Evolutionary conservation across 1,140 invertebrate species (phyloP).

Genomic region (Halotydeus destructor): DNA sequence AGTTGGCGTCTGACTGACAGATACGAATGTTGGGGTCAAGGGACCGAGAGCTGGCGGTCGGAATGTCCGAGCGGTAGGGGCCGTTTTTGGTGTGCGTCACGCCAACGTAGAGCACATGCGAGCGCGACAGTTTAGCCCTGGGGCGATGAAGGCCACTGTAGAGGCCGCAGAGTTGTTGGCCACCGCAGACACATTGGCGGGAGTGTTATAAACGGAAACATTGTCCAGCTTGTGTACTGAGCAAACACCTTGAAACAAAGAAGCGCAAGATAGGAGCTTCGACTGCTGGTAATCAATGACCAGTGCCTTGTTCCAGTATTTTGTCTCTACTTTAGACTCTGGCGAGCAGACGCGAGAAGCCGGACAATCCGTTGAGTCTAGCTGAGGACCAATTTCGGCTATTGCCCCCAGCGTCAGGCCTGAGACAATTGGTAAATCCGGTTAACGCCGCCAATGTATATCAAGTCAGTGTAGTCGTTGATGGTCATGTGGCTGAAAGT

Average conservation of each 20-base stretch:
- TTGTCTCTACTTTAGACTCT: constrained; percentile 43
- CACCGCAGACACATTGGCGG: constrained; percentile 66
- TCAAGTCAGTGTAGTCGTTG: constrained; percentile 68
- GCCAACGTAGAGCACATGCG: constrained; percentile 84
- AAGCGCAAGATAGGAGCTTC: constrained; percentile 80
- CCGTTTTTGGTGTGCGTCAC: constrained; percentile 82
- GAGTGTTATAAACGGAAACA: constrained; percentile 53
- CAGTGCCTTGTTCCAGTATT: constrained; percentile 87
- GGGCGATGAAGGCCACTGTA: constrained; percentile 88
- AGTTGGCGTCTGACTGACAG: constrained; percentile 85
- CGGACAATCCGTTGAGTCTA: constrained; percentile 72
- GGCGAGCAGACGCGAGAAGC: constrained; percentile 37
- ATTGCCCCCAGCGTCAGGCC: constrained; percentile 53
- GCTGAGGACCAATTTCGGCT: constrained; percentile 65
- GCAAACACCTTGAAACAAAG: constrained; percentile 67
- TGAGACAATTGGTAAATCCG: constrained; percentile 72
- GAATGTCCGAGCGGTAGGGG: constrained; percentile 76
- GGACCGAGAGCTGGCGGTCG: constrained; percentile 76
- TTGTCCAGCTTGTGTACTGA: constrained; percentile 67
- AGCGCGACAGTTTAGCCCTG: constrained; percentile 47
- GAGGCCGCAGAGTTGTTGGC: constrained; percentile 83
- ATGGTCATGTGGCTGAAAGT: constrained; percentile 61
- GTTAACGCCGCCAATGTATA: constrained; percentile 86
- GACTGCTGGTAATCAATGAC: constrained; percentile 78
- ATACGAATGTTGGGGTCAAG: constrained; percentile 70